A percentile compares a stretch with the other conserved stretches of the same genome.
Evolutionary conservation across 2,797 vertebrate species (phyloP).

Genomic region (Selene dorsalis): DNA sequence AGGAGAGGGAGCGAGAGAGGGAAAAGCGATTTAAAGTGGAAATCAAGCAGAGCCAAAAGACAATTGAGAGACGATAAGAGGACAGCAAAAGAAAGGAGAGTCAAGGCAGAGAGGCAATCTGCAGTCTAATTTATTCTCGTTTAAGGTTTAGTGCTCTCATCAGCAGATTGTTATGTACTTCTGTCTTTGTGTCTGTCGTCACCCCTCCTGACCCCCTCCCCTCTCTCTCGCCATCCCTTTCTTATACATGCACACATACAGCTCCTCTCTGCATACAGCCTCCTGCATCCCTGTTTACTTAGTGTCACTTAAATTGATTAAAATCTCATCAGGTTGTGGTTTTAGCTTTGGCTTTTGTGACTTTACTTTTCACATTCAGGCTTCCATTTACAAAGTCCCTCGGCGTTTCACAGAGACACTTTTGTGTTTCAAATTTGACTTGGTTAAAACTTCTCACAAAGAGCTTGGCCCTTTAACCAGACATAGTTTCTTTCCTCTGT

Average conservation of each 20-base stretch:
- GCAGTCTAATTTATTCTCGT: slow-evolving; percentile 76
- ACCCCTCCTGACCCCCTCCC: neutral
- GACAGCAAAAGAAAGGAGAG: slow-evolving; percentile 29
- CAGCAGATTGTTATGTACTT: slow-evolving; percentile 57
- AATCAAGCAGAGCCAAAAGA: slow-evolving; percentile 44
- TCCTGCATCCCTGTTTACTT: slow-evolving; percentile 51
- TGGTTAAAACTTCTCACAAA: slow-evolving; percentile 9
- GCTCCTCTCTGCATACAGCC: neutral
- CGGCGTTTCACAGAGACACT: slow-evolving; percentile 18
- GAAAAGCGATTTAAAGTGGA: slow-evolving; percentile 50
- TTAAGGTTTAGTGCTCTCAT: slow-evolving; percentile 78
- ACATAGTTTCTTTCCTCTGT: slow-evolving; percentile 24
- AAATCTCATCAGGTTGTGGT: slow-evolving; percentile 66
- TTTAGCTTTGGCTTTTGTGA: slow-evolving; percentile 54
- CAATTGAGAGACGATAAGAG: slow-evolving; percentile 55
- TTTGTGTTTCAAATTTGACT: slow-evolving; percentile 19
- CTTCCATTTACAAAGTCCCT: slow-evolving; percentile 51
- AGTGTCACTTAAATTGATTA: slow-evolving; percentile 67
- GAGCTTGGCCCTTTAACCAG: slow-evolving; percentile 27
- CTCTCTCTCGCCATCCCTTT: too few relatives aligned
- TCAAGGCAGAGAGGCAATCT: slow-evolving; percentile 57
- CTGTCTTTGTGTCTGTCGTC: slow-evolving; percentile 12
- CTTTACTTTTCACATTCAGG: slow-evolving; percentile 45
- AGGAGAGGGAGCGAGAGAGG: neutral
- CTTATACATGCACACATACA: neutral